These are phyloP conservation scores for Standfussiana lucernea DNA, from an alignment of 2,888 invertebrate genomes.

Conservation along the genomic window DNA sequence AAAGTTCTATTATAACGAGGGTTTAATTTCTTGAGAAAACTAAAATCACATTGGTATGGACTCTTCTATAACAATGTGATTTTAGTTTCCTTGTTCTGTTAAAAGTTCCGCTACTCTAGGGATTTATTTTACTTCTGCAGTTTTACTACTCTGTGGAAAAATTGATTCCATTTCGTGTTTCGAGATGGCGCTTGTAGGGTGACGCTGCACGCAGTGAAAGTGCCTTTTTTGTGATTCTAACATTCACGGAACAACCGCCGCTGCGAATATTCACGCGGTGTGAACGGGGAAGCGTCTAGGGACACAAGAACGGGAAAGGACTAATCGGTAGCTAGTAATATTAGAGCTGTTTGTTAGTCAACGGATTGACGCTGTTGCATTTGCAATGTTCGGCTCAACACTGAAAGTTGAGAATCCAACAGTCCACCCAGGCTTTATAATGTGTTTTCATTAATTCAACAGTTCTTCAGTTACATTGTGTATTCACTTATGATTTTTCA, in stretches of 20 bases:
- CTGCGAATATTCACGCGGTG: background rate
- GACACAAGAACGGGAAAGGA: background rate
- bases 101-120: background rate
- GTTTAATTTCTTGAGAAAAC: background rate
- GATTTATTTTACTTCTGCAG: background rate
- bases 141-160: background rate
- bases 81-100: background rate
- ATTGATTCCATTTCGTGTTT: background rate
- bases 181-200: conserved; percentile 1
- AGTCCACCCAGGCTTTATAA: background rate
- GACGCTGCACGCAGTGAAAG: background rate
- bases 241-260: background rate
- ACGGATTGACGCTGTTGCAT: background rate
- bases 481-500: background rate
- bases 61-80: background rate
- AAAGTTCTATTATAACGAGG: background rate
- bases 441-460: background rate
- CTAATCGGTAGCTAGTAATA: background rate
- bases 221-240: background rate
- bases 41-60: too few relatives aligned
- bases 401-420: background rate
- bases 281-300: background rate
- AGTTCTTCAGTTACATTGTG: background rate
- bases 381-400: background rate
- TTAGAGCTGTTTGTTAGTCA: background rate